Conservation (phyloP, 2,113 vertebrate genomes). For the Clarias batrachus region DNA sequence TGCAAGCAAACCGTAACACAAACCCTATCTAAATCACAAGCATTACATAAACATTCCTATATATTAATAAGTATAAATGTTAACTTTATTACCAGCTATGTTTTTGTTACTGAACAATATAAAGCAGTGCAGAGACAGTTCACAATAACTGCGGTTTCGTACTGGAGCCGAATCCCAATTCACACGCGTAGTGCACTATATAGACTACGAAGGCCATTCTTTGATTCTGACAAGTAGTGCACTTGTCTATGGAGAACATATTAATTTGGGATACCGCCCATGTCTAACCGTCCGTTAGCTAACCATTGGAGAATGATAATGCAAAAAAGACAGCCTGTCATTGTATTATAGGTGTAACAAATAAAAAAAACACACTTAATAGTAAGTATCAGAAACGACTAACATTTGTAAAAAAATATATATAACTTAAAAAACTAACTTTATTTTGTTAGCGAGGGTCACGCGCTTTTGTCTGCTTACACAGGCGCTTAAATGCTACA, state of each 20-base stretch:
- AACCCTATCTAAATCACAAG: neutral
- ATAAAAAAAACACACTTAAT: neutral
- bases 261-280: neutral
- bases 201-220: neutral
- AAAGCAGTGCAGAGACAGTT: neutral
- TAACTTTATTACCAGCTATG: neutral
- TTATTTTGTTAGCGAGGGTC: neutral
- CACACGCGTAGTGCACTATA: neutral
- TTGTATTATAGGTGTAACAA: neutral
- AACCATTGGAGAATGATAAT: neutral
- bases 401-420: too few relatives aligned
- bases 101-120: neutral
- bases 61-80: too few relatives aligned
- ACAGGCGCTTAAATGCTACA: neutral
- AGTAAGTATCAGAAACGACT: neutral
- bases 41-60: neutral
- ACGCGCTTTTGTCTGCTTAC: neutral
- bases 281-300: neutral
- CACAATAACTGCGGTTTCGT: neutral
- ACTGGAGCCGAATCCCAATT: neutral
- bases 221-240: neutral
- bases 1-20: neutral
- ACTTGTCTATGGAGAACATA: neutral
- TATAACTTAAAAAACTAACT: neutral
- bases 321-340: too few relatives aligned